phyloP scores from a whole-genome alignment of 2,113 vertebrate genomes.

The Empidonax traillii region DNA sequence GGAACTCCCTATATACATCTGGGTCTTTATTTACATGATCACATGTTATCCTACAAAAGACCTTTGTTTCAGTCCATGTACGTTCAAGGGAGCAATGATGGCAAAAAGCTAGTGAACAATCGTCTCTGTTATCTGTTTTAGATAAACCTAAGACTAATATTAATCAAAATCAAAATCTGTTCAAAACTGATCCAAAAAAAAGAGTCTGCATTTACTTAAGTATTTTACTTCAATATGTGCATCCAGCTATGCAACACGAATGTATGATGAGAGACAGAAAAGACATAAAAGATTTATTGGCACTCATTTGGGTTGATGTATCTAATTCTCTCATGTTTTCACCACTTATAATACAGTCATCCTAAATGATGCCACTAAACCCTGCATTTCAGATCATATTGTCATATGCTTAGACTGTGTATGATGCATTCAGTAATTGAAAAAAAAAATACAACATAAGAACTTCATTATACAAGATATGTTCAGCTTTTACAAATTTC shows the following conservation, averaged over 20 bases:
- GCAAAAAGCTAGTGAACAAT: not conserved
- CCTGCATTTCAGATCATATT: not conserved
- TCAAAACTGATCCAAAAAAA: not conserved
- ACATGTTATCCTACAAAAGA: not conserved
- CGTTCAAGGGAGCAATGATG: not conserved
- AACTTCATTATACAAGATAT: not conserved
- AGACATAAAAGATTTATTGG: not conserved
- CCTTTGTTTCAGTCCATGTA: not conserved
- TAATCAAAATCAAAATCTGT: not conserved
- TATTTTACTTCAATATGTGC: not conserved
- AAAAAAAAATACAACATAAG: not conserved
- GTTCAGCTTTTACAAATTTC: not conserved
- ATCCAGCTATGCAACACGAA: not conserved
- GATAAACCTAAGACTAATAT: not conserved
- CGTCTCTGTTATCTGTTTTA: not conserved
- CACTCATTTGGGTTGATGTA: not conserved
- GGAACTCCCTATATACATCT: not conserved
- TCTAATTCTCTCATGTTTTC: slow-evolving; percentile 17
- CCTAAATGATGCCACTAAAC: slow-evolving; percentile 9
- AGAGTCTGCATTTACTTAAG: not conserved
- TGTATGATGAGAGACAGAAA: not conserved
- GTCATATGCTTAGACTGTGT: not conserved
- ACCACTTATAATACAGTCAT: not conserved
- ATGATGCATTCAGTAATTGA: not conserved
- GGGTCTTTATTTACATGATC: not conserved